phyloP scores from a whole-genome alignment of 2,888 invertebrate genomes.

The Beris chalybata region DNA sequence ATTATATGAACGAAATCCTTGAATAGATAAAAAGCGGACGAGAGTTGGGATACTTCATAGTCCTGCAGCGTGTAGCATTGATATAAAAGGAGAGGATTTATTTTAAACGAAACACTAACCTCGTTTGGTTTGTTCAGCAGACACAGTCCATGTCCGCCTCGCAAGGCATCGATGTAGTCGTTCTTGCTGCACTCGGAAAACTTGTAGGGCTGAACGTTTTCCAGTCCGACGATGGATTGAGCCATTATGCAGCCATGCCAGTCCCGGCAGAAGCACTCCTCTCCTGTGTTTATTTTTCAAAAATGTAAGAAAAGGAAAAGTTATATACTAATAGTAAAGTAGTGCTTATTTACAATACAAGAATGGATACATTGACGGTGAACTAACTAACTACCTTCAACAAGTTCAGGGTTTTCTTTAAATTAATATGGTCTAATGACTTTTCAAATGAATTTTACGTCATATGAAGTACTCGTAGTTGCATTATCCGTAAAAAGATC shows the following conservation, averaged over 20 bases:
- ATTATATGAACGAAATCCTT: not conserved
- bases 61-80: no score
- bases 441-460: no score
- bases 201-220: constrained; percentile 93
- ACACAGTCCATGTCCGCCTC: constrained; percentile 87
- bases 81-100: no score
- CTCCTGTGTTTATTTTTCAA: constrained; percentile 55
- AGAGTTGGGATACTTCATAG: not conserved
- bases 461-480: no score
- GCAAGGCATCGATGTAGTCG: constrained; percentile 85
- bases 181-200: constrained; percentile 94
- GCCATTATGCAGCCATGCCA: constrained; percentile 98
- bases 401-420: no score
- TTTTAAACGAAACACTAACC: constrained; percentile 58
- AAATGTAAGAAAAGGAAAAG: not conserved
- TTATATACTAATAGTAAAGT: no score
- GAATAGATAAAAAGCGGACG: not conserved
- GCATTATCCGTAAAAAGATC: no score
- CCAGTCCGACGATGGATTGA: constrained; percentile 85
- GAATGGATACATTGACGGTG: no score
- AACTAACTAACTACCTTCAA: no score
- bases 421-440: no score
- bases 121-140: constrained; percentile 93
- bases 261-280: constrained; percentile 86
- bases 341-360: no score